Evolutionary conservation across 2,797 vertebrate genomes (phyloP), one percentile per base, ranked within the genome.

Genomic region (Peromyscus nudipes): DNA sequence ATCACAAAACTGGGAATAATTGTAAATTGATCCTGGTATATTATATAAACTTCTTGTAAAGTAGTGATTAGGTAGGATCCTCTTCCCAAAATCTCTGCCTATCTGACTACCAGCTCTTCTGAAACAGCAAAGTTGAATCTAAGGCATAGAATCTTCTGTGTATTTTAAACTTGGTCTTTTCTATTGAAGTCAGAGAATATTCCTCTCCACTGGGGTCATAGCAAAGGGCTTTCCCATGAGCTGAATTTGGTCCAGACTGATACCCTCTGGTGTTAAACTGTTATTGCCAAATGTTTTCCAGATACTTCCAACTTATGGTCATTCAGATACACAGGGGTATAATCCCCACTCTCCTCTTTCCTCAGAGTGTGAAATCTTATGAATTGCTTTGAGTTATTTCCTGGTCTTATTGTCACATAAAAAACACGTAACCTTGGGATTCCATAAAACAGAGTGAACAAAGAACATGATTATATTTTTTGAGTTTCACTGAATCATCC

Each of bases 401-500:
- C 27, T 34, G 57, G 40, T 80, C 27, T 76, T 1, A 6, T 65
- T 92, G 73, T 77, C 52, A 62, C 75, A 77, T 60, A 52, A 91
- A 75, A 94, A 43, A 12, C 62, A 62, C 21, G 52, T 79, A 52
- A 29, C 31, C 46, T 52, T 29, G 71, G 79, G 79, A 95, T 92
- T 91, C 95, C 21, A 81, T 73, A 60, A 92, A 94, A 67, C 19
- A 81, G 77, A 95, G 43, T 16, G 55, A 69, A 76, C 43, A 85
- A 77, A 83, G 89, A 94, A 49, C 60, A 69, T 77, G 60, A 94
- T 93, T 91, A 46, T 25, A 87, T 94, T 79, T 96, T 60, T 16
- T 27, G 5, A 11, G 29, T 7, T 80, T 91, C n/a, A 17, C 7
- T 49, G 40, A 92, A 85, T 79, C 14, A 40, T 80, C 46, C 57